phyloP scores from a whole-genome alignment of 2,113 vertebrate genomes.

The Tor tambroides region DNA sequence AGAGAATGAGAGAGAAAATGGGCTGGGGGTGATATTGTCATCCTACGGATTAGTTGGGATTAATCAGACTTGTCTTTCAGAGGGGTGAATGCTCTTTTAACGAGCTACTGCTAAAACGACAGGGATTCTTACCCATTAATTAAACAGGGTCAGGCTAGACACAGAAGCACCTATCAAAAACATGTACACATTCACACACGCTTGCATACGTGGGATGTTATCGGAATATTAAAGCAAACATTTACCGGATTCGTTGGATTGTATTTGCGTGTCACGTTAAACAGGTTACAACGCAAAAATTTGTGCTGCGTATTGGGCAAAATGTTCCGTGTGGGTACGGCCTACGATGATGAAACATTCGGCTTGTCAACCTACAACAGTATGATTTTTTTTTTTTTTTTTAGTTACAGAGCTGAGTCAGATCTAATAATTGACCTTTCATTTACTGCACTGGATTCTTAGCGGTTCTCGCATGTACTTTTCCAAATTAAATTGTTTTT shows the following conservation, averaged over 20 bases:
- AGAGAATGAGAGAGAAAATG: not conserved
- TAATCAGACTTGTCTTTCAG: conserved; percentile 40
- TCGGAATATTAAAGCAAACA: conserved; percentile 4
- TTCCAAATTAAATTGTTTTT: not conserved
- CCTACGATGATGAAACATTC: not conserved
- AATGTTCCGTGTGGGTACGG: not conserved
- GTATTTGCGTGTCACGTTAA: not conserved
- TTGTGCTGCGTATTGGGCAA: not conserved
- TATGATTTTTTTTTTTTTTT: not conserved
- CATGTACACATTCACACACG: not conserved
- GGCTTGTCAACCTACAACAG: not conserved
- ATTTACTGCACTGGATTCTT: not conserved
- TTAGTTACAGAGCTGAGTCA: not conserved
- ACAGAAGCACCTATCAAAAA: conserved; percentile 1
- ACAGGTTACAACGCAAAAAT: not conserved
- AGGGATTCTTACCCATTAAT: conserved; percentile 35
- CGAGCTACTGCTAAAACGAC: conserved; percentile 26
- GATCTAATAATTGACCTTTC: not conserved
- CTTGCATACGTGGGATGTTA: conserved; percentile 19
- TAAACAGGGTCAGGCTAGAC: conserved; percentile 31
- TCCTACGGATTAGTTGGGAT: conserved; percentile 26
- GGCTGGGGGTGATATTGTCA: conserved; percentile 30
- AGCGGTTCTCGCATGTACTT: not conserved
- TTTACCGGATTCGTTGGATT: not conserved
- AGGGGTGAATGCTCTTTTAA: conserved; percentile 38